These are phyloP conservation scores for Pituophis catenifer DNA, from an alignment of 2,113 vertebrate genomes.

Conservation along the genomic window DNA sequence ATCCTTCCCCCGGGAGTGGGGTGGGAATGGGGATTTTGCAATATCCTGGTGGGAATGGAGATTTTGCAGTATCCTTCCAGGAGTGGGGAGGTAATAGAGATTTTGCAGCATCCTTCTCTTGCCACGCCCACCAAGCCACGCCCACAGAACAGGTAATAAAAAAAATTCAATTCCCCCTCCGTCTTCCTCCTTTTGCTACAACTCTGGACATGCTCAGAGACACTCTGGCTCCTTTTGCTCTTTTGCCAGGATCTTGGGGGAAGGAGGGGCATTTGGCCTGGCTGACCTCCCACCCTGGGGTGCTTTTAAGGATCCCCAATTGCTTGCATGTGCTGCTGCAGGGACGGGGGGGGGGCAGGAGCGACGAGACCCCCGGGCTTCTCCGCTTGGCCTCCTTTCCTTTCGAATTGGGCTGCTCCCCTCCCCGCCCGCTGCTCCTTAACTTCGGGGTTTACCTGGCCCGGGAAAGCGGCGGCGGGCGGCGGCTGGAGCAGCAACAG, in stretches of 20 bases:
- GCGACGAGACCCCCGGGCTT: background rate
- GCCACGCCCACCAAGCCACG: too few relatives aligned
- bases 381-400: background rate
- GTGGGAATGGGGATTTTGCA: too few relatives aligned
- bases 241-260: rapidly evolving
- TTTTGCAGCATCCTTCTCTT: too few relatives aligned
- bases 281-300: background rate
- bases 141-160: too few relatives aligned
- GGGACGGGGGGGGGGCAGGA: background rate
- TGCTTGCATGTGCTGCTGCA: too few relatives aligned
- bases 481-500: background rate
- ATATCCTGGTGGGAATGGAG: too few relatives aligned
- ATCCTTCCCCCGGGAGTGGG: too few relatives aligned
- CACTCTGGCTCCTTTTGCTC: background rate
- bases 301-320: background rate
- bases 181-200: too few relatives aligned
- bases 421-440: background rate
- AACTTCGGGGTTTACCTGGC: background rate
- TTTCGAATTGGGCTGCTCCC: background rate
- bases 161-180: too few relatives aligned
- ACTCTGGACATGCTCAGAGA: too few relatives aligned
- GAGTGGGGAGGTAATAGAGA: too few relatives aligned
- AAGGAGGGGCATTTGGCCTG: background rate
- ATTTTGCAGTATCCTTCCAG: too few relatives aligned
- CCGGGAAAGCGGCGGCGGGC: background rate